These are phyloP conservation scores for Hylomyscus alleni DNA, from an alignment of 2,797 vertebrate genomes.

Conservation along the genomic window DNA sequence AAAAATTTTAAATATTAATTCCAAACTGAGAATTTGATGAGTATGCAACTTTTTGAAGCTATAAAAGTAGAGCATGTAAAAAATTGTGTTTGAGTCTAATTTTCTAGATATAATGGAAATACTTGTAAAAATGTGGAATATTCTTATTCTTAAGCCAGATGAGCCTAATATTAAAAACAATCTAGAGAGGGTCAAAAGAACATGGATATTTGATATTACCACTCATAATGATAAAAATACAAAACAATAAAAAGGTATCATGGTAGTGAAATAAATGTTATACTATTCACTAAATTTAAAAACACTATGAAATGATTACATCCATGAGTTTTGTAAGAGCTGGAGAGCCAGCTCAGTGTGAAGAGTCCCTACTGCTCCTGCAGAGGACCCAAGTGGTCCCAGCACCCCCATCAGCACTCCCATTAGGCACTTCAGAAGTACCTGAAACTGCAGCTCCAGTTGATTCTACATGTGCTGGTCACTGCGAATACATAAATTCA, in stretches of 20 bases:
- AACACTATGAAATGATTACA: neutral
- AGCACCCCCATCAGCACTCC: neutral
- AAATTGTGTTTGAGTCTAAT: neutral
- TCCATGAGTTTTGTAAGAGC: neutral
- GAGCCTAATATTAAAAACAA: neutral
- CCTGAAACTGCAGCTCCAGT: neutral
- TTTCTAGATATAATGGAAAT: neutral
- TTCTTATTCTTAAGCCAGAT: no score
- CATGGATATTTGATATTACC: neutral
- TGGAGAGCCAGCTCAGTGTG: no score
- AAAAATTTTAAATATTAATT: neutral
- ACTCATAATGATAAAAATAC: neutral
- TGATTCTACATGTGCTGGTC: neutral
- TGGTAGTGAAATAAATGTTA: neutral
- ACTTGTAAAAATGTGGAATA: neutral
- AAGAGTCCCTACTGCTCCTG: neutral
- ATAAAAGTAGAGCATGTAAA: neutral
- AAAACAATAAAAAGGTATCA: neutral
- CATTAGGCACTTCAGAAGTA: neutral
- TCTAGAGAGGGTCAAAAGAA: neutral
- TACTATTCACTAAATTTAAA: neutral
- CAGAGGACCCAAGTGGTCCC: neutral
- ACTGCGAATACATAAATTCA: neutral
- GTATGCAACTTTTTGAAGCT: neutral
- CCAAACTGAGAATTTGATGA: neutral